Conservation (phyloP, 1,140 invertebrate genomes). For the Halyomorpha halys region DNA sequence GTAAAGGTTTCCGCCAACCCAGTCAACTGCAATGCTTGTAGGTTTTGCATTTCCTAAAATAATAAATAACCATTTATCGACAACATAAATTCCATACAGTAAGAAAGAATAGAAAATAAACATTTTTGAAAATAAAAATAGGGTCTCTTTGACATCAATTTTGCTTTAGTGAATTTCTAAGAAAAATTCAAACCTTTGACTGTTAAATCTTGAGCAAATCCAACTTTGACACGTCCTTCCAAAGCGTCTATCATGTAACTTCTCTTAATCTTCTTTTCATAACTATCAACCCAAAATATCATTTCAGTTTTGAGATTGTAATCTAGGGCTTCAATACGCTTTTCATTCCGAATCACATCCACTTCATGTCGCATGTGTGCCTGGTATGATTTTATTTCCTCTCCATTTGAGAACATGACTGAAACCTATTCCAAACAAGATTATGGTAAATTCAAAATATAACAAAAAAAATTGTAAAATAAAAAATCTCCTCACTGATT, state of each 20-base stretch:
- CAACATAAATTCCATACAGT: not conserved
- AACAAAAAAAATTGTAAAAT: no score
- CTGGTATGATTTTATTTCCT: conserved; percentile 70
- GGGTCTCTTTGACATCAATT: no score
- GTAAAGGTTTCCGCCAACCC: conserved; percentile 84
- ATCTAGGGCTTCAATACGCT: conserved; percentile 78
- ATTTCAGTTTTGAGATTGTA: conserved; percentile 71
- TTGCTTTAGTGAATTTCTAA: no score
- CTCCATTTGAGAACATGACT: conserved; percentile 53
- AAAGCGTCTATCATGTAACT: conserved; percentile 77
- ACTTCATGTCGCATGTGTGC: conserved; percentile 54
- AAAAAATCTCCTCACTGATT: no score
- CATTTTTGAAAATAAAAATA: no score
- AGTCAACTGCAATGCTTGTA: conserved; percentile 78
- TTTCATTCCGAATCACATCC: conserved; percentile 69
- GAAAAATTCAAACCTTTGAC: conserved; percentile 45
- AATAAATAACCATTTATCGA: conserved; percentile 19
- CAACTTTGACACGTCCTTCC: conserved; percentile 62
- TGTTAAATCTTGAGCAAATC: conserved; percentile 78
- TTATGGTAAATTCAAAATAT: no score
- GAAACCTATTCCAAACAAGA: conserved; percentile 23
- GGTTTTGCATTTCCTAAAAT: conserved; percentile 58
- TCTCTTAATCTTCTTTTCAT: conserved; percentile 79
- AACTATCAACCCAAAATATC: conserved; percentile 87
- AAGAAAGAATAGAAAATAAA: no score